Evolutionary conservation across 2,888 invertebrate genomes (phyloP).

Genomic region (Lutraria lutraria): DNA sequence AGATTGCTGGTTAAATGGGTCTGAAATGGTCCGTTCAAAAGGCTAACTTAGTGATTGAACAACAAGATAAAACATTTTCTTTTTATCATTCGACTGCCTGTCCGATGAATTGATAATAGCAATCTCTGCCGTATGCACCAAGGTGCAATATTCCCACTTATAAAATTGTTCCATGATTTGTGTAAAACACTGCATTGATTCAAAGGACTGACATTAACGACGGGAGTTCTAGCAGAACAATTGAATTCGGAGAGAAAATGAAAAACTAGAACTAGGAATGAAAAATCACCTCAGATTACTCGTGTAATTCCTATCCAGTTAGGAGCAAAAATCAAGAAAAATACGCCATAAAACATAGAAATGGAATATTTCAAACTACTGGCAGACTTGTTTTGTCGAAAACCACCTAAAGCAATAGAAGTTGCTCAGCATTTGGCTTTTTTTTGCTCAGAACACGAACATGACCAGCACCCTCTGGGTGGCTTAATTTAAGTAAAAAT

Average conservation of each 20-base stretch:
- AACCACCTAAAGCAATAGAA: neutral
- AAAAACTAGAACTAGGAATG: neutral
- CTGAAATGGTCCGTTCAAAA: slow-evolving; percentile 53
- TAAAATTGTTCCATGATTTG: neutral
- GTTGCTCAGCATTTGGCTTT: neutral
- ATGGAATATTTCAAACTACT: neutral
- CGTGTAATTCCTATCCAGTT: slow-evolving; percentile 6
- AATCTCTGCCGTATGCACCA: slow-evolving; percentile 4
- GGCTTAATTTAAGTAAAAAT: slow-evolving; percentile 14
- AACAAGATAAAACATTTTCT: slow-evolving; percentile 36
- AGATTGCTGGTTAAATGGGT: slow-evolving; percentile 61
- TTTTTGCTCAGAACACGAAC: neutral
- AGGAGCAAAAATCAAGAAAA: slow-evolving; percentile 11
- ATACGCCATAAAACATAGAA: neutral
- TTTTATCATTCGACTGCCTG: slow-evolving; percentile 40
- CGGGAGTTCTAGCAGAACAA: neutral
- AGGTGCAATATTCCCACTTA: slow-evolving; percentile 27
- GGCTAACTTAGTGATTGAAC: slow-evolving; percentile 27
- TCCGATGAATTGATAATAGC: slow-evolving; percentile 30
- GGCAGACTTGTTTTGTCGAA: neutral
- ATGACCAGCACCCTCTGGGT: slow-evolving; percentile 19
- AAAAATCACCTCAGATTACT: neutral
- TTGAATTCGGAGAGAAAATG: neutral
- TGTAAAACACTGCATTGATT: slow-evolving; percentile 10
- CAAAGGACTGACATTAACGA: slow-evolving; percentile 10